Evolutionary conservation across 2,797 vertebrate genomes (phyloP), one percentile per base, ranked within the genome.

Genomic region (Selene dorsalis): DNA sequence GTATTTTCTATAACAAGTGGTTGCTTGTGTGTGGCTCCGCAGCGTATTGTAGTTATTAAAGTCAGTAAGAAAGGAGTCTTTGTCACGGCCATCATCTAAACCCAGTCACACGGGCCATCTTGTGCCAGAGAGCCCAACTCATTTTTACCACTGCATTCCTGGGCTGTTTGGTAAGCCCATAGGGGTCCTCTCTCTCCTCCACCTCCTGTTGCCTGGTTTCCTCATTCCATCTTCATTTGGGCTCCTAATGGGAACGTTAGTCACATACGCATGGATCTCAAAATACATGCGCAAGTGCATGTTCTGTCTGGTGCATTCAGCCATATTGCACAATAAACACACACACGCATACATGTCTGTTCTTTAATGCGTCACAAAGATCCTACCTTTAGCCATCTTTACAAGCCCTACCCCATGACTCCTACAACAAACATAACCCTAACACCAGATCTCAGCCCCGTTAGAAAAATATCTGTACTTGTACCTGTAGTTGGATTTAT

Each of bases 31-130:
- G 87, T 55, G 56, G 82, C 88, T 92, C 84, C 24, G 18, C 59
- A 45, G 77, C 66, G 81, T 75, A 88, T 87, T 84, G 93, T 93
- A 90, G 89, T 93, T 90, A 92, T 94, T 93, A 94, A 93, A 90
- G 79, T 89, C 83, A 80, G 43, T 92, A 94, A 96, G 96, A 96
- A 97, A 95, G 95, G 88, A 89, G 92, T 92, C 94, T 96, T 96
- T 96, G 95, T 96, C 94, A 84, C n/a, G 62, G 81, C 88, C 80
- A 82, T 89, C 91, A 91, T 92, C 92, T 93, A 91, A 88, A 94
- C 89, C 94, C 85, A 89, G 93, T 95, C 95, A 95, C 94, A 94
- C 92, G 90, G 93, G 88, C 91, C 90, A 93, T 92, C 88, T 89
- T 92, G 94, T 94, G 91, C 94, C 93, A 94, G 93, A 93, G 94